Conservation (phyloP, 2,797 vertebrate genomes). For the Simalia tracyae region DNA sequence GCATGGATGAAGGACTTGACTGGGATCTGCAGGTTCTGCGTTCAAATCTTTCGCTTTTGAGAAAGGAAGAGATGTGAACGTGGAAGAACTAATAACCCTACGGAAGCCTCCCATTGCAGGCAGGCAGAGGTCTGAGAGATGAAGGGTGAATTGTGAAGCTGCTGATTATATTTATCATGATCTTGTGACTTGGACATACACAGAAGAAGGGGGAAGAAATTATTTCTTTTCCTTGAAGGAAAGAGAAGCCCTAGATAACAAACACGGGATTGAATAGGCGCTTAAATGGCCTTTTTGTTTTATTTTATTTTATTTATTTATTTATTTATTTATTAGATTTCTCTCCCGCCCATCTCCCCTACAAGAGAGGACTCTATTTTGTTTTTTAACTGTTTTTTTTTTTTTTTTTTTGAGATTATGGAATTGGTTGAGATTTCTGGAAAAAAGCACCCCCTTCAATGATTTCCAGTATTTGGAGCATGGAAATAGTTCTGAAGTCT, state of each 20-base stretch:
- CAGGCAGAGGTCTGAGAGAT: not conserved
- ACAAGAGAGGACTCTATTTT: not conserved
- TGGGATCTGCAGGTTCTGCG: not conserved
- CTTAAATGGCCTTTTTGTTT: conserved; percentile 2
- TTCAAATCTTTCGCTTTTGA: not conserved
- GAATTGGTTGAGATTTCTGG: conserved; percentile 1
- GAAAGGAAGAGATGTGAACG: too few species aligned
- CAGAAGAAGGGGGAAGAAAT: conserved; percentile 1
- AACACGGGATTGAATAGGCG: conserved; percentile 19
- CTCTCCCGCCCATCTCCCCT: too few species aligned
- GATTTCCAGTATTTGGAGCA: not conserved
- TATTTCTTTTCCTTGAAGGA: conserved; percentile 13
- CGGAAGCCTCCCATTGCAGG: too few species aligned
- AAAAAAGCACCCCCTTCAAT: not conserved
- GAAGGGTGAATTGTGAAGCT: conserved; percentile 5
- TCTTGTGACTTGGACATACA: not conserved
- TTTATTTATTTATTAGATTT: too few species aligned
- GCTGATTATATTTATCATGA: not conserved
- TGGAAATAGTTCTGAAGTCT: not conserved
- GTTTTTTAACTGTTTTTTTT: not conserved
- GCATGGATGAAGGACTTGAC: too few species aligned
- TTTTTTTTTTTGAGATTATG: not conserved
- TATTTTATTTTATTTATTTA: not conserved
- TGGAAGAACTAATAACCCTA: not conserved
- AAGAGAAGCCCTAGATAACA: not conserved